phyloP scores from a whole-genome alignment of 2,797 vertebrate species.

The Potorous gilbertii region DNA sequence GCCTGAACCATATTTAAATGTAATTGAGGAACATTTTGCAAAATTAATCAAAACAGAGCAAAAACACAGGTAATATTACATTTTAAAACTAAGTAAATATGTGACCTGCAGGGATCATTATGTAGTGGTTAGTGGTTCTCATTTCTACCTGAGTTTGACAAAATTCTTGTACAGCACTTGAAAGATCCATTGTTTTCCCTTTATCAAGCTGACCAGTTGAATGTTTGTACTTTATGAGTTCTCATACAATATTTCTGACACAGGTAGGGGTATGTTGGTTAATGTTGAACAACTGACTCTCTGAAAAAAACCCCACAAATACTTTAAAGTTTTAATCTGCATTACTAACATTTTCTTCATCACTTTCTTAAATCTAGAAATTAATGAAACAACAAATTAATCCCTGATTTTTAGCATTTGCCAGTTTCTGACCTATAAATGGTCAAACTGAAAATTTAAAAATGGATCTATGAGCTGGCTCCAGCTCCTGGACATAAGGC shows the following conservation, averaged over 20 bases:
- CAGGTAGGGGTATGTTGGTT: not conserved
- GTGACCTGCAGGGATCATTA: not conserved
- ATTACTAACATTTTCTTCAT: not conserved
- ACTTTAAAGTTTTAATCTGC: not conserved
- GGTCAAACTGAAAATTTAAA: not conserved
- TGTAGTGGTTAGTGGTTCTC: not conserved
- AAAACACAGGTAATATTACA: not conserved
- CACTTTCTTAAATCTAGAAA: not conserved
- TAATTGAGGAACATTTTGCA: not conserved
- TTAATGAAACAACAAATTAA: not conserved
- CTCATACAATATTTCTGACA: not conserved
- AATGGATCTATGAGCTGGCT: not conserved
- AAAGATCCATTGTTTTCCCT: conserved; percentile 32
- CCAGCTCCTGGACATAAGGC: not conserved
- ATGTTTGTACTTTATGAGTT: conserved; percentile 35
- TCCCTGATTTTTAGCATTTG: not conserved
- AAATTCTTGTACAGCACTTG: not conserved
- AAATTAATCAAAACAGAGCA: not conserved
- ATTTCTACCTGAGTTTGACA: not conserved
- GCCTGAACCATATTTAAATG: not conserved
- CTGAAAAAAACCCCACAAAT: not conserved
- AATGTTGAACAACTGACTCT: not conserved
- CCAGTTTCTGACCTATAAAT: not conserved
- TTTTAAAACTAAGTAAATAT: not conserved
- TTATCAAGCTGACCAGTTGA: conserved; percentile 5